Base-by-base conservation (phyloP, 2,888 invertebrate species). In the Coronaproctus castanopsis region DNA sequence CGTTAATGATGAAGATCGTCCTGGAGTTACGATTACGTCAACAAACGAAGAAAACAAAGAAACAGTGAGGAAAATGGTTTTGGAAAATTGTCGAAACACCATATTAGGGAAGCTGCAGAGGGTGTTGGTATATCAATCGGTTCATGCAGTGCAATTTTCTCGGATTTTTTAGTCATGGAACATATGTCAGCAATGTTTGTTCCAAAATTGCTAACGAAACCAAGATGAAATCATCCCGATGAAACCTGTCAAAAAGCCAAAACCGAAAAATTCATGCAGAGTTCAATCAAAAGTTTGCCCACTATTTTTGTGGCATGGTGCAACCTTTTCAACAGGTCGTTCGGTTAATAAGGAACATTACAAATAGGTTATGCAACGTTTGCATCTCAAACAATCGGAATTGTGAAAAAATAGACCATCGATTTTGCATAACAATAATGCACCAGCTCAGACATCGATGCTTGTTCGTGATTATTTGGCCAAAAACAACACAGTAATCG, bases 201-300 rank as follows among this genome's bases (percentile, higher is more conserved):
- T 36, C 36, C 14, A 14, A 36, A 36, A 36, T 36, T 36, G 36
- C 36, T 36, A 36, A 36, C 49, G 63, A 68, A 67, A 67, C 36
- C 36, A 36, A 36, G 14, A 14, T 14, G 36, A 5, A 14, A 5
- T 36, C 36, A 36, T 36, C 36, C 65, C 66, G 65, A 57, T 65
- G 36, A 36, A 36, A 36, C 8, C 36, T 8, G 36, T 14, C 36
- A 36, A 14, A 36, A 36, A 36, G 36, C 8, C 36, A 36, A 36
- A 14, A 36, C 36, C 36, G 36, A 36, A 36, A 36, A 36, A 36
- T 8, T 5, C 14, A 36, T 14, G 36, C 14, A 5, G 14, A 36
- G 36, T 36, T 36, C 36, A 8, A 5, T 14, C 5, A 36, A 36
- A 8, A 8, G 36, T 36, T 5, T 63, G 65, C 62, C 64, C 63